phyloP scores from a whole-genome alignment of 2,797 vertebrate genomes.

The Alfaro cultratus region DNA sequence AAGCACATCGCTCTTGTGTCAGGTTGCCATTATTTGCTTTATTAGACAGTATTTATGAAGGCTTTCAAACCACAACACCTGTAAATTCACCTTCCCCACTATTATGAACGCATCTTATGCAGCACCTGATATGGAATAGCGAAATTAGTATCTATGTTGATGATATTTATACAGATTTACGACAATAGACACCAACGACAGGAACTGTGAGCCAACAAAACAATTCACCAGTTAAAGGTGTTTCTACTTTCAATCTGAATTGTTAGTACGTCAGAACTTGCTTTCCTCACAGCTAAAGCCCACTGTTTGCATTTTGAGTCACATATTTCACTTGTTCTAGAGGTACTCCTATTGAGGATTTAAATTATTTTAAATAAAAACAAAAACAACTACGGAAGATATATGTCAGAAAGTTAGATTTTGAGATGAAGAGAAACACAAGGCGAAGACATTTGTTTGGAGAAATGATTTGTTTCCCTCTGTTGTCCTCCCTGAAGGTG shows the following conservation, averaged over 20 bases:
- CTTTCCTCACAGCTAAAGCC: neutral
- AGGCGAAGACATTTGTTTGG: neutral
- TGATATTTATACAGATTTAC: neutral
- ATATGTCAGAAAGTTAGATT: neutral
- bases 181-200: neutral
- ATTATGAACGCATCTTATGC: neutral
- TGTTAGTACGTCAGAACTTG: neutral
- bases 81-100: neutral
- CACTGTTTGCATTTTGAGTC: neutral
- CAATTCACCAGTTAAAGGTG: neutral
- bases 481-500: slow-evolving; percentile 1
- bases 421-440: neutral
- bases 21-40: neutral
- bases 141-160: neutral
- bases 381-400: neutral
- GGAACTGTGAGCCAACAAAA: neutral
- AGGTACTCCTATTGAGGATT: neutral
- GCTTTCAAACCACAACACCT: neutral
- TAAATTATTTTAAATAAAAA: neutral
- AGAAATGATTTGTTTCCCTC: neutral
- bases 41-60: neutral
- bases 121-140: neutral
- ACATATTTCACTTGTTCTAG: neutral
- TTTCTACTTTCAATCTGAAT: neutral
- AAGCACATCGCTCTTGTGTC: neutral